phyloP scores from a whole-genome alignment of 2,797 vertebrate species.

The Loriculus beryllinus region DNA sequence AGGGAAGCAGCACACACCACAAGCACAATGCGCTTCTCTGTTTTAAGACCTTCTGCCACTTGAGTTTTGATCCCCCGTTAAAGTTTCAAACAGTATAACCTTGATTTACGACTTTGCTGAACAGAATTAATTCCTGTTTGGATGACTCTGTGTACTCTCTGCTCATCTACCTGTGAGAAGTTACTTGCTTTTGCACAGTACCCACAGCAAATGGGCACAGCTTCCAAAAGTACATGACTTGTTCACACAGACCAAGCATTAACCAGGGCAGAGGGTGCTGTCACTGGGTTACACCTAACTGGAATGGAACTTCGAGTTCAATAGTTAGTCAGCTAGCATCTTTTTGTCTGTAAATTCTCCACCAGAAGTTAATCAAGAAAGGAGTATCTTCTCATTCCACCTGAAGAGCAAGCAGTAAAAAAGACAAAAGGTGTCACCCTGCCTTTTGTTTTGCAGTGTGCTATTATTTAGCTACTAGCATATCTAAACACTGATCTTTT shows the following conservation, averaged over 20 bases:
- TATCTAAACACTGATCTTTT: conserved; percentile 27
- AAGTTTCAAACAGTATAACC: not conserved
- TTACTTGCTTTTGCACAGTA: not conserved
- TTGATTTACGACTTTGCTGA: not conserved
- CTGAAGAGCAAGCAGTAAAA: conserved; percentile 3
- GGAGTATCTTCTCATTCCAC: not conserved
- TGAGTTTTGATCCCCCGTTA: not conserved
- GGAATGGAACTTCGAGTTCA: conserved; percentile 21
- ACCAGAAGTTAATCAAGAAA: conserved; percentile 1
- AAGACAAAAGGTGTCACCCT: conserved; percentile 34
- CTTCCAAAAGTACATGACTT: not conserved
- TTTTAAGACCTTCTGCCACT: not conserved
- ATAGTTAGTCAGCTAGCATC: not conserved
- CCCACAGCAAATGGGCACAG: not conserved
- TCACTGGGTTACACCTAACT: not conserved
- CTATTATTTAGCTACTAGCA: conserved; percentile 14
- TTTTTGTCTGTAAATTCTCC: conserved; percentile 11
- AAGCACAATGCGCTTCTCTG: not conserved
- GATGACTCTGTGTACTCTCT: not conserved
- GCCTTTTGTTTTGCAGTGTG: not conserved
- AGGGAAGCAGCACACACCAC: not conserved
- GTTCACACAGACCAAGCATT: not conserved
- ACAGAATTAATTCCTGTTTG: not conserved
- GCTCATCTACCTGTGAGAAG: not conserved
- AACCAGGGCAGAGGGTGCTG: not conserved